Base-by-base conservation (phyloP, 1,140 invertebrate species). In the Agraylea sexmaculata region DNA sequence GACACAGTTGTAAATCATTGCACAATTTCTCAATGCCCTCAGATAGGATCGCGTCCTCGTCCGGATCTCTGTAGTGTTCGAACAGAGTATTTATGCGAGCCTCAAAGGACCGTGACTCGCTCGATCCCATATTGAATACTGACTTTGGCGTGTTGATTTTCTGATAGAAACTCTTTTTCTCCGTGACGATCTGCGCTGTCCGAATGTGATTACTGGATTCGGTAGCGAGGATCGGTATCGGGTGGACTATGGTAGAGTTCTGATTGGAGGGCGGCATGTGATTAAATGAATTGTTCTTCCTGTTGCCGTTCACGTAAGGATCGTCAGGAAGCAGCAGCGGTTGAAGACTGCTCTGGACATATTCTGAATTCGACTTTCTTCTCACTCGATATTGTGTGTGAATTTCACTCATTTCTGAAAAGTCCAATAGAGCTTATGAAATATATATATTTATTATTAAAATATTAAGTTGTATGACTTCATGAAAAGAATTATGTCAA, bases 1-100 rank as follows among this genome's bases (percentile, higher is more conserved):
- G 90, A 50, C 81, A 81, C 15, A 95, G 70, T 53, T 87, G 79
- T 30, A 95, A 65, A 71, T 96, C 90, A 54, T 77, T 70, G 61
- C 90, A 95, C 21, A 96, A 70, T 53, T 78, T 75, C 62, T 92
- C 88, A 50, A 94, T 90, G 21, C 91, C 91, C 55, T 95, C 89
- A 4, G 87, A 83, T 44, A 90, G 66, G 52, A 95, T 93, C 38
- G 74, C 71, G 59, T 93, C 88, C 58, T 92, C 85, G 29, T 74
- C 62, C 25, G 73, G 68, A 61, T 94, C 90, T 70, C 85, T 87
- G 59, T 95, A 96, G 49, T 72, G 69, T 46, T 95, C 87, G 67
- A 92, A 96, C 44, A 95, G 64, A 16, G 75, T 63, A 55, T 78
- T 79, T 32, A 94, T 77, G 62, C 87, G 89, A 29, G 64, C 66